Conservation (phyloP, 2,888 invertebrate species). For the Stegana nigrithorax region DNA sequence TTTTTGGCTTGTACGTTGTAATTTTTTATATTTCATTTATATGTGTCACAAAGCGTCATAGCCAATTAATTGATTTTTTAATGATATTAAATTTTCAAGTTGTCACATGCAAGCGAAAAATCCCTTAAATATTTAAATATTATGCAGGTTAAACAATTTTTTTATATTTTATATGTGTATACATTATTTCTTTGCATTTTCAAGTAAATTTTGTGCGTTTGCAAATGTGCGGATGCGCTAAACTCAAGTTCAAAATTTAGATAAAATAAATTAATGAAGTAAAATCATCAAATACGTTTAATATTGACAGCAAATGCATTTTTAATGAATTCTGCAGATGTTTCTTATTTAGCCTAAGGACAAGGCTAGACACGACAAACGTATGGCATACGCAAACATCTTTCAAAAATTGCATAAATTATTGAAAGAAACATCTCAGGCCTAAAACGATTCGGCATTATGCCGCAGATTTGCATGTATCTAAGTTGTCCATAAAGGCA, state of each 20-base stretch:
- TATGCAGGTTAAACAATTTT: not conserved
- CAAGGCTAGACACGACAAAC: slow-evolving; percentile 49
- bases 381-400: slow-evolving; percentile 5
- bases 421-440: not conserved
- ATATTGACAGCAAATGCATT: slow-evolving; percentile 26
- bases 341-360: slow-evolving; percentile 49
- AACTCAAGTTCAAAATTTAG: slow-evolving; percentile 39
- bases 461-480: not conserved
- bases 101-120: not conserved
- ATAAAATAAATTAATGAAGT: not conserved
- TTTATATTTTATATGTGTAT: not conserved
- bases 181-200: not conserved
- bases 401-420: not conserved
- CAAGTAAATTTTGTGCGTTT: not conserved
- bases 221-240: slow-evolving; percentile 9
- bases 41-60: not conserved
- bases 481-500: not conserved
- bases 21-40: not conserved
- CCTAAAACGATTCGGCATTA: no score
- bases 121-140: not conserved
- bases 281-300: not conserved
- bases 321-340: slow-evolving; percentile 39
- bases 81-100: not conserved
- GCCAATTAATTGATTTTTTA: not conserved
- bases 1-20: not conserved